Conservation (phyloP, 2,888 invertebrate species). For the Cynaeus angustus region DNA sequence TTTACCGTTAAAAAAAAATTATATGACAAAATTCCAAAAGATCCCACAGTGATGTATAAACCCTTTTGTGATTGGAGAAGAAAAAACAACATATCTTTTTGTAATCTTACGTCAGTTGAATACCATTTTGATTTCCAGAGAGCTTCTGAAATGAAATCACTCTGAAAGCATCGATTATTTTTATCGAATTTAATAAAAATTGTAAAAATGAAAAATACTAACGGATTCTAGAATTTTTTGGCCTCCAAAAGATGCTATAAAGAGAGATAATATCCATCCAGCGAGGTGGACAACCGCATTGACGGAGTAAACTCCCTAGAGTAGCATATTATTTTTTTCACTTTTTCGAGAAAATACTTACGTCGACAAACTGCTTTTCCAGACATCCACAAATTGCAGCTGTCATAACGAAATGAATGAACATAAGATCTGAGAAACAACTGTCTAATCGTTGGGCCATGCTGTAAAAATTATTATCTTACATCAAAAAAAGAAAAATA, state of each 20-base stretch:
- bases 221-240: background rate
- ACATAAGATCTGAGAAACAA: too few relatives aligned
- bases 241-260: background rate
- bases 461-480: too few relatives aligned
- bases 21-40: conserved; percentile 19
- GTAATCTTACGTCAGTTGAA: background rate
- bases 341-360: background rate
- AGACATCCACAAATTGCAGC: background rate
- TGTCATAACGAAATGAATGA: too few relatives aligned
- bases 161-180: background rate
- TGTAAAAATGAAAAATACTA: too few relatives aligned
- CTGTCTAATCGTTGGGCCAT: too few relatives aligned
- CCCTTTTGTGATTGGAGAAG: conserved; percentile 3
- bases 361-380: background rate
- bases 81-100: background rate
- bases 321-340: too few relatives aligned
- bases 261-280: background rate
- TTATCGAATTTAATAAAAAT: background rate
- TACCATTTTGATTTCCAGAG: background rate
- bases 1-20: conserved; percentile 12
- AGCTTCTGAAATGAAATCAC: background rate
- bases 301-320: background rate
- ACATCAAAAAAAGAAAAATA: too few relatives aligned
- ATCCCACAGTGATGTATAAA: conserved; percentile 5
- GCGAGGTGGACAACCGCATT: background rate